These are phyloP conservation scores for Ara ararauna DNA, from an alignment of 2,797 vertebrate genomes.

Conservation along the genomic window DNA sequence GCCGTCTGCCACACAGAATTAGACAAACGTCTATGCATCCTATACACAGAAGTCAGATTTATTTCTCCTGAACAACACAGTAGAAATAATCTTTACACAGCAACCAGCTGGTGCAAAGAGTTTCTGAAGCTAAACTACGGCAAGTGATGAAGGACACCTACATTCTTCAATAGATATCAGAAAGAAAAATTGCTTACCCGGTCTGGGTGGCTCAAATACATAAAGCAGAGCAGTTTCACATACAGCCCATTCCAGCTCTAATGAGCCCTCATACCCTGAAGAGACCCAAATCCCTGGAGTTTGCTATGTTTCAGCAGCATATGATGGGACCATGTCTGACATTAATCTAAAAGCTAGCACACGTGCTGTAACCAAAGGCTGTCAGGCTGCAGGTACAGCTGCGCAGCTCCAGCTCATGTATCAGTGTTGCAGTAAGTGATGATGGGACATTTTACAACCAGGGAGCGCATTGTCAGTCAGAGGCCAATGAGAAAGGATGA, in stretches of 20 bases:
- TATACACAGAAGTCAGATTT: not conserved
- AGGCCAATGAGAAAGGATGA: not conserved
- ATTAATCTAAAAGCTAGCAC: not conserved
- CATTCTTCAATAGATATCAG: conserved; percentile 6
- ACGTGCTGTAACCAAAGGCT: not conserved
- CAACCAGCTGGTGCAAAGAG: not conserved
- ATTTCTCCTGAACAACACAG: not conserved
- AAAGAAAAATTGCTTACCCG: not conserved
- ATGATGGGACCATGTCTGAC: not conserved
- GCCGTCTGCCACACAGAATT: not conserved
- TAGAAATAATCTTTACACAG: not conserved
- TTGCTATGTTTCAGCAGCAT: not conserved
- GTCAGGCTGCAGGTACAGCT: not conserved
- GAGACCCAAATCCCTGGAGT: not conserved
- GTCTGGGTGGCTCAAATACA: not conserved
- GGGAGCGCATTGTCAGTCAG: not conserved
- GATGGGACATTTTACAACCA: not conserved
- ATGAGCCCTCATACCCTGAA: not conserved
- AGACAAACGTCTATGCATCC: not conserved
- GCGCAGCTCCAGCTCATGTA: not conserved
- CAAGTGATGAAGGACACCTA: not conserved
- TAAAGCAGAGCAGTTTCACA: not conserved
- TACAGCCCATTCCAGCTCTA: not conserved
- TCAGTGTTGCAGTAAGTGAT: not conserved
- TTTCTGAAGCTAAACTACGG: not conserved